phyloP scores from a whole-genome alignment of 1,140 invertebrate species.

The Lordiphosa collinella region DNA sequence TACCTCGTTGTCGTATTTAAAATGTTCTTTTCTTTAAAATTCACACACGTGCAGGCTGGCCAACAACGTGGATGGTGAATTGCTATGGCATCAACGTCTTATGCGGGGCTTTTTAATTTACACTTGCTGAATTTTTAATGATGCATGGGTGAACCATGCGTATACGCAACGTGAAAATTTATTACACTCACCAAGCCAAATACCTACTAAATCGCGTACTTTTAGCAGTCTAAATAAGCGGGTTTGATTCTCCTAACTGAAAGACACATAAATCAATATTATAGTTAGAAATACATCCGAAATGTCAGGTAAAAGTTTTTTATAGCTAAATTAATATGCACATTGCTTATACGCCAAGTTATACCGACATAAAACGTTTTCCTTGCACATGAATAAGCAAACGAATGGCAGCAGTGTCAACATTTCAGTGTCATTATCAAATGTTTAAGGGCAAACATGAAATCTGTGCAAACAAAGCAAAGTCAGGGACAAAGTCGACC shows the following conservation, averaged over 20 bases:
- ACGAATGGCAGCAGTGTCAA: conserved; percentile 22
- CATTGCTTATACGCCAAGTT: conserved; percentile 51
- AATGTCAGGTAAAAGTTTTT: conserved; percentile 23
- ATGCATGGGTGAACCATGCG: conserved; percentile 28
- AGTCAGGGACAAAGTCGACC: conserved; percentile 30
- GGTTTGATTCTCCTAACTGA: conserved; percentile 48
- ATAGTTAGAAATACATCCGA: conserved; percentile 16
- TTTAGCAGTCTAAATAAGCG: conserved; percentile 33
- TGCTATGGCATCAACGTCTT: conserved; percentile 17
- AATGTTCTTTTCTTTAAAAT: conserved; percentile 38
- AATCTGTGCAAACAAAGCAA: conserved; percentile 48
- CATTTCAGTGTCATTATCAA: conserved; percentile 57
- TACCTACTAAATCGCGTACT: conserved; percentile 37
- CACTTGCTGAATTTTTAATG: conserved; percentile 64
- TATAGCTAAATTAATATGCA: conserved; percentile 44
- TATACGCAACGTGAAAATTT: conserved; percentile 38
- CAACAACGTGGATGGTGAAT: background rate
- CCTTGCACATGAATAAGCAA: conserved; percentile 50
- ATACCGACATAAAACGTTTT: conserved; percentile 22
- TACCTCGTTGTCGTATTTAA: conserved; percentile 42
- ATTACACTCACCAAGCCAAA: conserved; percentile 3
- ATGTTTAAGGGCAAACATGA: conserved; percentile 13
- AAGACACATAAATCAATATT: conserved; percentile 59
- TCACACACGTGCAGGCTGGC: conserved; percentile 48
- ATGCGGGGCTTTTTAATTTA: conserved; percentile 46